Percentiles rank a stretch among this genome's conserved stretches.
These are phyloP conservation scores for Penaeus monodon DNA, from an alignment of 2,888 invertebrate genomes.

Conservation along the genomic window DNA sequence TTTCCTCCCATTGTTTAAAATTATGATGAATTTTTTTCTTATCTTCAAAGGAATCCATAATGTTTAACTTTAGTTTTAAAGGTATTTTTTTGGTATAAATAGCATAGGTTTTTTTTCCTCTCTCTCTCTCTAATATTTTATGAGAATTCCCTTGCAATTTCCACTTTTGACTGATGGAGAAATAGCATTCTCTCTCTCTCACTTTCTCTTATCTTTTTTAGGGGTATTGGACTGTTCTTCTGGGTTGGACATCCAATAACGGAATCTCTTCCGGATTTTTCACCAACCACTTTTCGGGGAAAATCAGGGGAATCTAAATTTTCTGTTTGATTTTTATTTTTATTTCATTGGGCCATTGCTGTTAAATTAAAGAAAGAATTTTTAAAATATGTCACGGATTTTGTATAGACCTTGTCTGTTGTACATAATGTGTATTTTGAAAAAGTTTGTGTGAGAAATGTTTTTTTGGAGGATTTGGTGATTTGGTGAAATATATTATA, in stretches of 20 bases:
- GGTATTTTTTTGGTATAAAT: no score
- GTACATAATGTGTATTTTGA: background rate
- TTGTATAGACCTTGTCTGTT: background rate
- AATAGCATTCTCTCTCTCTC: background rate
- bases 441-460: background rate
- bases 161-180: no score
- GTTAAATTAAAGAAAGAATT: background rate
- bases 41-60: no score
- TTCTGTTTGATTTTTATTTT: background rate
- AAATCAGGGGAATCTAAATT: background rate
- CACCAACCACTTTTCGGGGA: conserved; percentile 84
- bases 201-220: conserved; percentile 31
- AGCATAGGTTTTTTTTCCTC: no score
- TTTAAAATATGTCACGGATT: background rate
- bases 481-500: background rate
- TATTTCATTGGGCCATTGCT: background rate
- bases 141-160: no score
- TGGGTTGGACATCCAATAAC: conserved; percentile 83
- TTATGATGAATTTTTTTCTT: no score
- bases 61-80: no score
- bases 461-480: no score
- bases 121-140: no score
- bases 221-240: conserved; percentile 83
- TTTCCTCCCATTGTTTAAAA: no score
- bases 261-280: conserved; percentile 91